Percentiles rank a stretch among this genome's conserved stretches.
These are phyloP conservation scores for Lasioglossum baleicum DNA, from an alignment of 1,140 invertebrate genomes.

Conservation along the genomic window DNA sequence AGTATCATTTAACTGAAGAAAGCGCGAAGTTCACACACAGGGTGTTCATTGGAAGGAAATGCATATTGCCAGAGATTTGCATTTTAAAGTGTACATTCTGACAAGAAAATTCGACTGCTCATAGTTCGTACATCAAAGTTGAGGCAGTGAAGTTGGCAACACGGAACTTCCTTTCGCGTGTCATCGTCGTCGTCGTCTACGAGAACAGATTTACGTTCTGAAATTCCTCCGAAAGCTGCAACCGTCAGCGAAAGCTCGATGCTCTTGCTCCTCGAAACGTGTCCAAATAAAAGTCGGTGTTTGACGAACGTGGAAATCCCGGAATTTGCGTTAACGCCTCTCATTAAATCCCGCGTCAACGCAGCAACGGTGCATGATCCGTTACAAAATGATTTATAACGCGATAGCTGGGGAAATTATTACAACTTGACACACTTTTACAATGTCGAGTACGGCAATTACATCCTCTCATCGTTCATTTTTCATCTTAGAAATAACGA, in stretches of 20 bases:
- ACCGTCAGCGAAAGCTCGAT: neutral
- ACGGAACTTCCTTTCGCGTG: neutral
- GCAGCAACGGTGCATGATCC: neutral
- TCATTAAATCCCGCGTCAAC: conserved; percentile 24
- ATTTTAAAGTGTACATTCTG: no score
- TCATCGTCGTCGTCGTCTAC: neutral
- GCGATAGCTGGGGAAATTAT: neutral
- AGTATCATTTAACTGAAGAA: no score
- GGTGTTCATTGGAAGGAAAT: no score
- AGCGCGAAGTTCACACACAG: no score
- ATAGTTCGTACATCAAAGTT: conserved; percentile 3
- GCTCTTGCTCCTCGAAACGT: neutral
- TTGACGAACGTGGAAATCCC: conserved; percentile 4
- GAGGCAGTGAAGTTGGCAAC: neutral
- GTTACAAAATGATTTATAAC: neutral
- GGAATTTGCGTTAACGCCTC: conserved; percentile 16
- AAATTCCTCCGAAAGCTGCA: neutral
- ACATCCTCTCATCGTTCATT: no score
- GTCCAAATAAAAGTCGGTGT: conserved; percentile 12
- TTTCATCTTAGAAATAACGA: no score
- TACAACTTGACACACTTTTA: neutral
- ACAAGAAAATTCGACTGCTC: no score
- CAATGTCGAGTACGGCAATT: neutral
- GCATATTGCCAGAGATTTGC: no score
- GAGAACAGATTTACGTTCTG: neutral